Conservation (phyloP, 1,140 invertebrate genomes). For the Subanguina moxae region DNA sequence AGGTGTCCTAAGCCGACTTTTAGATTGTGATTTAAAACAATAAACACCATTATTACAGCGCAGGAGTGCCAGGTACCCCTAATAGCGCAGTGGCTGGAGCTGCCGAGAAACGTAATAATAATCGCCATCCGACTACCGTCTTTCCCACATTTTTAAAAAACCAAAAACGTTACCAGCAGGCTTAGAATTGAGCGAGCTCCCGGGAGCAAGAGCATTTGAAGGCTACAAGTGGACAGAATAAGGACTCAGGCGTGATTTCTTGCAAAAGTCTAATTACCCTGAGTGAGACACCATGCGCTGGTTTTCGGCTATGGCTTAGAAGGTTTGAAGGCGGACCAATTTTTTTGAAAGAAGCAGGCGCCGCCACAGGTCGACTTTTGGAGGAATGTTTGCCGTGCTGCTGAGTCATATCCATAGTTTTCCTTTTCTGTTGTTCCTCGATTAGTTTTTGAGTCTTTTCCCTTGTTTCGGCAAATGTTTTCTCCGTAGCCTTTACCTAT, state of each 20-base stretch:
- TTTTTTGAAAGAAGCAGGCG: background rate
- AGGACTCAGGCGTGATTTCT: background rate
- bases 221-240: slow-evolving; percentile 1
- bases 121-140: too few species aligned
- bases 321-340: background rate
- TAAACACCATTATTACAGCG: too few species aligned
- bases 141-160: too few species aligned
- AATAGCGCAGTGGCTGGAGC: too few species aligned
- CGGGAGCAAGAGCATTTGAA: slow-evolving; percentile 1
- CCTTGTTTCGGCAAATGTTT: slow-evolving; percentile 21
- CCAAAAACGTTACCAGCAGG: background rate
- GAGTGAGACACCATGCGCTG: slow-evolving; percentile 1
- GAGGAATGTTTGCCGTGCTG: background rate
- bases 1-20: too few species aligned
- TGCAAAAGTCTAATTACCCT: slow-evolving; percentile 2
- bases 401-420: slow-evolving; percentile 16
- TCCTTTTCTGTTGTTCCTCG: slow-evolving; percentile 23
- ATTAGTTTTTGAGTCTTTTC: slow-evolving; percentile 24
- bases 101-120: too few species aligned
- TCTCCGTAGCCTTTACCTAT: slow-evolving; percentile 23
- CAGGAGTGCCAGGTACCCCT: too few species aligned
- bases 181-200: background rate
- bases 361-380: background rate
- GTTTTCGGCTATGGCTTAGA: background rate
- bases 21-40: too few species aligned